phyloP scores from a whole-genome alignment of 2,888 invertebrate species.

The Drosophila vallismaia region DNA sequence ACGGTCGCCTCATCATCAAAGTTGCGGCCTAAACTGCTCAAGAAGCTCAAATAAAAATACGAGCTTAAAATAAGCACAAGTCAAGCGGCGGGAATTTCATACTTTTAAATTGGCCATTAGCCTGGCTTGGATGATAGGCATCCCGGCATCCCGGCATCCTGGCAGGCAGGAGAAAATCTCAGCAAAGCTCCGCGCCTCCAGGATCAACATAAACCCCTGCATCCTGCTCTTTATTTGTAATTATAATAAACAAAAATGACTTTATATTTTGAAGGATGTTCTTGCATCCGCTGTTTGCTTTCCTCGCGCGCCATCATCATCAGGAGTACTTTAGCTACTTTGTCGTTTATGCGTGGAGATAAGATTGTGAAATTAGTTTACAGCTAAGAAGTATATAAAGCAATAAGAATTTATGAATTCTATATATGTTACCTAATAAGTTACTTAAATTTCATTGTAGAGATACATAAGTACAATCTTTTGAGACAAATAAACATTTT shows the following conservation, averaged over 20 bases:
- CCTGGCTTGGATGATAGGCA: slow-evolving; percentile 16
- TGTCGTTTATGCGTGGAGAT: slow-evolving; percentile 17
- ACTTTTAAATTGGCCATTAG: slow-evolving; percentile 75
- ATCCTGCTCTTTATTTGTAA: slow-evolving; percentile 63
- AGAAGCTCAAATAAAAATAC: slow-evolving; percentile 24
- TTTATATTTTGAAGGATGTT: slow-evolving; percentile 55
- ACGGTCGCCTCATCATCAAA: slow-evolving; percentile 68
- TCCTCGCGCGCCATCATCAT: slow-evolving; percentile 30
- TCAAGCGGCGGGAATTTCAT: slow-evolving; percentile 70
- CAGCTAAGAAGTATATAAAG: too few relatives aligned
- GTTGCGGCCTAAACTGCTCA: slow-evolving; percentile 35
- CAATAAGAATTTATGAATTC: too few relatives aligned
- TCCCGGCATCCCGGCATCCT: neutral
- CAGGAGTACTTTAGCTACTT: slow-evolving; percentile 9
- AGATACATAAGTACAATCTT: too few relatives aligned
- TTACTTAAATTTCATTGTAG: too few relatives aligned
- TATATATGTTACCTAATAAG: too few relatives aligned
- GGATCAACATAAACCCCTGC: slow-evolving; percentile 48
- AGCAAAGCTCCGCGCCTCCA: slow-evolving; percentile 2
- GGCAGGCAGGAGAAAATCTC: slow-evolving; percentile 16
- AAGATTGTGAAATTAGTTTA: neutral
- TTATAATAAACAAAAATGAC: slow-evolving; percentile 77
- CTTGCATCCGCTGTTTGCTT: slow-evolving; percentile 56
- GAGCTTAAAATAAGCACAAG: slow-evolving; percentile 28
- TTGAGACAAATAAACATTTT: too few relatives aligned